Evolutionary conservation across 2,888 invertebrate species (phyloP).

Genomic region (Drosophila phalerata): DNA sequence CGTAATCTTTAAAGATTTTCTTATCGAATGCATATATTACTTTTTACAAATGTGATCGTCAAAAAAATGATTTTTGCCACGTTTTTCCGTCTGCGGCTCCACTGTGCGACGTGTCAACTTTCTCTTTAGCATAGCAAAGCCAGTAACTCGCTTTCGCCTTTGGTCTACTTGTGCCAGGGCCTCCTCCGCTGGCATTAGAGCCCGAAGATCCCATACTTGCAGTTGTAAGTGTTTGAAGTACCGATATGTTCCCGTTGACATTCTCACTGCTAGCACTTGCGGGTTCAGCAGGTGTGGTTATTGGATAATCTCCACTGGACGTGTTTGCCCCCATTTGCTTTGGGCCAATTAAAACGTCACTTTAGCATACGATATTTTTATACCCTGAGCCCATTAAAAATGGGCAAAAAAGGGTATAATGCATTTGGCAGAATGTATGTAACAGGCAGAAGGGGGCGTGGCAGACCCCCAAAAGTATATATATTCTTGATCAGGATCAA

Average conservation of each 20-base stretch:
- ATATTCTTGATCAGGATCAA: too few relatives aligned
- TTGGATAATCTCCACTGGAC: slow-evolving; percentile 83
- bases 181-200: slow-evolving; percentile 57
- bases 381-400: too few relatives aligned
- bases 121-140: slow-evolving; percentile 92
- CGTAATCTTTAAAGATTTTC: too few relatives aligned
- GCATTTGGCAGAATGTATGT: too few relatives aligned
- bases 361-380: not conserved
- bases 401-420: too few relatives aligned
- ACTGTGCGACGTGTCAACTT: slow-evolving; percentile 92
- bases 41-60: too few relatives aligned
- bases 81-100: too few relatives aligned
- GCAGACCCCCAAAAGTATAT: too few relatives aligned
- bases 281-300: slow-evolving; percentile 69
- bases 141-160: slow-evolving; percentile 91
- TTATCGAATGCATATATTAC: too few relatives aligned
- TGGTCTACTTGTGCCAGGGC: slow-evolving; percentile 80
- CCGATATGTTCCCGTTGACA: slow-evolving; percentile 60
- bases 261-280: slow-evolving; percentile 45
- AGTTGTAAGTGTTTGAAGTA: slow-evolving; percentile 62
- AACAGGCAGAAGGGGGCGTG: too few relatives aligned
- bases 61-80: too few relatives aligned
- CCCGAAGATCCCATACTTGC: slow-evolving; percentile 47
- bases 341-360: slow-evolving; percentile 1
- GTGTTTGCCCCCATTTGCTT: slow-evolving; percentile 84